Evolutionary conservation across 2,797 vertebrate species (phyloP), one percentile per base, ranked within the genome.

Genomic region (Etheostoma perlongum): DNA sequence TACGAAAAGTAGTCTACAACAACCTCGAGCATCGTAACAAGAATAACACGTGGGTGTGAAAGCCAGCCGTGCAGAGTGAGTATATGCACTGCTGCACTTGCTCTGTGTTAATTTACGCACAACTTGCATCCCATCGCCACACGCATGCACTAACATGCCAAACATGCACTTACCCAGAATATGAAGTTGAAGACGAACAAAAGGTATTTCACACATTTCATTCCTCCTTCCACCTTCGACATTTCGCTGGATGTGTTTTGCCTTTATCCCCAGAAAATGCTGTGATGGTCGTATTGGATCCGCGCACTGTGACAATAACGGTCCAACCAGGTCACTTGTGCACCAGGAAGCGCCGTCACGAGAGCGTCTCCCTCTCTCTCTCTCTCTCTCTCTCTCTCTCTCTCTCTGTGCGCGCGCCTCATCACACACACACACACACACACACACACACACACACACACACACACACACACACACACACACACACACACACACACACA

Each of bases 171-270:
- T 93, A 99, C 98, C 98, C 97, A 98, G 94, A 98, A 98, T 66
- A 96, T 96, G 86, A 98, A 96, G 95, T 98, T 99, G 95, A 98
- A 98, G 62, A 96, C 92, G 88, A 98, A 97, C 74, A 99, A 94
- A 85, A 98, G 95, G 86, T 96, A 97, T 91, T 98, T 99, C 74
- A 98, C 92, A 68, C 97, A 98, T 83, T 95, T 96, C 96, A 98
- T 97, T 81, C 95, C 96, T 80, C 96, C 96, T 93, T 94, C 95
- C 80, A 95, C 96, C 86, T 95, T 95, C 83, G 96, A 96, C 97
- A 98, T 98, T 18, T 82, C 74, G 47, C 83, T 61, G 60, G 62
- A 69, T 69, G 64, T 14, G 7, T 55, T 27, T 51, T 19, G 46
- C 63, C 13, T 70, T 75, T 71, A 18, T 70, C 47, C 55, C 13